Base-by-base conservation (phyloP, 2,888 invertebrate genomes). In the Ormyrus rosae region DNA sequence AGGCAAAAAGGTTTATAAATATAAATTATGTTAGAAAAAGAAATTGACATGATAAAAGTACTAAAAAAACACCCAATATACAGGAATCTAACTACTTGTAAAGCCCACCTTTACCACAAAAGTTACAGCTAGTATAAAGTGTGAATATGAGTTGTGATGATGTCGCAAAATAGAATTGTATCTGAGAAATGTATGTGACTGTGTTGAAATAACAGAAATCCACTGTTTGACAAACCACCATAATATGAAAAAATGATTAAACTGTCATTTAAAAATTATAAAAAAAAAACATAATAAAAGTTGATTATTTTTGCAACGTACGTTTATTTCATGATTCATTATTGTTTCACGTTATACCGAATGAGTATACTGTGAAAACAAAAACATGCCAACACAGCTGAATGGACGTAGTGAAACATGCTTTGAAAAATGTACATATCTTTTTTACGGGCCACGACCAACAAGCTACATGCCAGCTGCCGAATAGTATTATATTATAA, bases 391-490 rank as follows among this genome's bases (percentile, higher is more conserved):
- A 77, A 81, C 78, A 81, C 80, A 81, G 60, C 55, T 72, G 76
- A 81, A 78, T 80, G 74, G 64, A 79, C 72, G 61, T 65, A 81
- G 60, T 81, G 78, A 84, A 81, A 80, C 85, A 85, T 85, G 85
- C 85, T 84, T 82, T 78, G 55, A 75, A 81, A 80, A 82, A 83
- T 84, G 65, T 83, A 78, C 68, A 83, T 65, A 67, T 82, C 60
- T 78, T 58, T 67, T 81, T 61, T 69, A 80, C 81, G 78, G 75
- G 69, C 83, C 77, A 83, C 78, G 80, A 81, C 70, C 81, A 85
- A 81, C 74, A 83, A 85, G 81, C 81, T 69, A 80, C 84, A 85
- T 85, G 83, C 84, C 72, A 78, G 70, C 79, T 76, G 81, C 78
- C 78, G 64, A 74, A 77, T 61, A 71, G 68, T 13, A 72, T 51